Evolutionary conservation across 2,888 invertebrate genomes (phyloP).

Genomic region (Drosophila longiperda): DNA sequence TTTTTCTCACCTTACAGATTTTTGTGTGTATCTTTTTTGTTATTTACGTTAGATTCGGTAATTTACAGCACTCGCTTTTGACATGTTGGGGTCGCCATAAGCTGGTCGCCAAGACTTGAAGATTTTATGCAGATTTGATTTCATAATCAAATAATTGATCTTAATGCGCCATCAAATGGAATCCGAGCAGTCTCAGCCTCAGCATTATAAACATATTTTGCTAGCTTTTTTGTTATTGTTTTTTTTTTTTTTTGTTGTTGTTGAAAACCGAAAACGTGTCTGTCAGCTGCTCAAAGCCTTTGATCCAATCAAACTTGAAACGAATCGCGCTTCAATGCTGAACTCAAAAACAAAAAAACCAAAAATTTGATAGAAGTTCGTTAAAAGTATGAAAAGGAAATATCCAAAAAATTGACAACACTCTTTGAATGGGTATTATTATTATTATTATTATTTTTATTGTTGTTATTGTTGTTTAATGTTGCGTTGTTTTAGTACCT

Average conservation of each 20-base stretch:
- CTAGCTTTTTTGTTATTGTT: constrained; percentile 12
- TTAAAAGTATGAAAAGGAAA: constrained; percentile 28
- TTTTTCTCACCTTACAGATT: constrained; percentile 53
- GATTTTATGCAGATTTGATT: constrained; percentile 83
- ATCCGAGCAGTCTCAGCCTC: constrained; percentile 23
- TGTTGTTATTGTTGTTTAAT: constrained; percentile 22
- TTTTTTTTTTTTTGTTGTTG: constrained; percentile 12
- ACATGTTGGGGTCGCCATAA: constrained; percentile 63
- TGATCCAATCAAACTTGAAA: constrained; percentile 79
- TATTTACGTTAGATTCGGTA: constrained; percentile 22
- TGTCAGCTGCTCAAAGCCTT: constrained; percentile 57
- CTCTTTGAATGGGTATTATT: constrained; percentile 31
- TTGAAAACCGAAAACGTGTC: constrained; percentile 43
- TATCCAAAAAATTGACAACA: constrained; percentile 49
- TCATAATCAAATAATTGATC: constrained; percentile 84
- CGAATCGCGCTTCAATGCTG: constrained; percentile 78
- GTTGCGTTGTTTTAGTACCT: constrained; percentile 69
- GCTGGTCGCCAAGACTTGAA: constrained; percentile 67
- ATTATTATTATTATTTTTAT: constrained; percentile 18
- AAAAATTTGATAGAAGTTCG: constrained; percentile 2
- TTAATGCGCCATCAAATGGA: constrained; percentile 82
- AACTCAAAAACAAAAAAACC: constrained; percentile 14
- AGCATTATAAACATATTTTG: constrained; percentile 9
- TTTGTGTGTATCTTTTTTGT: constrained; percentile 5
- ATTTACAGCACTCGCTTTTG: constrained; percentile 63